Evolutionary conservation across 2,888 invertebrate species (phyloP).

Genomic region (Ectropis crepuscularia): DNA sequence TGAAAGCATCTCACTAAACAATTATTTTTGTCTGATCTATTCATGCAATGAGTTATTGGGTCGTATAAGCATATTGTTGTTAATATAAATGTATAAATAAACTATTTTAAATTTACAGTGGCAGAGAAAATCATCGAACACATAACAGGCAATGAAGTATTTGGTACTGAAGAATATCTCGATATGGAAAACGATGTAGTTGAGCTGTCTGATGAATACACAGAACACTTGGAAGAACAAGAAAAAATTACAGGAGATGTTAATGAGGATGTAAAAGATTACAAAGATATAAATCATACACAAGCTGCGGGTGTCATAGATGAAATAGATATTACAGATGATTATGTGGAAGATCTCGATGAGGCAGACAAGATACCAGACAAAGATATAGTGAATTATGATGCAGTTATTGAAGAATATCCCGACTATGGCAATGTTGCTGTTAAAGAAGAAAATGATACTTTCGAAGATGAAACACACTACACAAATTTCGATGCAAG

Average conservation of each 20-base stretch:
- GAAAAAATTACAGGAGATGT: background rate
- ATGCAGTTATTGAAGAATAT: slow-evolving; percentile 8
- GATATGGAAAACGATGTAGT: background rate
- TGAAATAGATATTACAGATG: background rate
- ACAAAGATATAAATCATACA: background rate
- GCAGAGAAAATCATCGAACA: slow-evolving; percentile 12
- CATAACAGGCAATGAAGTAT: background rate
- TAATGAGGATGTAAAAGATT: background rate
- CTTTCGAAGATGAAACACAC: slow-evolving; percentile 16
- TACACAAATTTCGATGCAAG: slow-evolving; percentile 23
- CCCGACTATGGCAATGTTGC: slow-evolving; percentile 7
- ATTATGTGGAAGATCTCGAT: background rate
- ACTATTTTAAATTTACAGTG: slow-evolving; percentile 12
- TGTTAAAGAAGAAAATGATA: slow-evolving; percentile 35
- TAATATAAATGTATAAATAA: background rate
- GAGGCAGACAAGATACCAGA: slow-evolving; percentile 9
- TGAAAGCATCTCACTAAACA: too few relatives aligned
- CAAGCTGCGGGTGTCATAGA: background rate
- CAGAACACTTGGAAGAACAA: background rate
- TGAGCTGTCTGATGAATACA: slow-evolving; percentile 5
- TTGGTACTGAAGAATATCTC: background rate
- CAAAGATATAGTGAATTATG: slow-evolving; percentile 14
- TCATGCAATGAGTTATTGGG: background rate
- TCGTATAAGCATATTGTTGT: background rate
- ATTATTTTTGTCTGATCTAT: too few relatives aligned